A percentile compares a stretch with the other conserved stretches of the same genome.
Evolutionary conservation across 1,140 invertebrate genomes (phyloP).

Genomic region (Macrocentrus cingulum): DNA sequence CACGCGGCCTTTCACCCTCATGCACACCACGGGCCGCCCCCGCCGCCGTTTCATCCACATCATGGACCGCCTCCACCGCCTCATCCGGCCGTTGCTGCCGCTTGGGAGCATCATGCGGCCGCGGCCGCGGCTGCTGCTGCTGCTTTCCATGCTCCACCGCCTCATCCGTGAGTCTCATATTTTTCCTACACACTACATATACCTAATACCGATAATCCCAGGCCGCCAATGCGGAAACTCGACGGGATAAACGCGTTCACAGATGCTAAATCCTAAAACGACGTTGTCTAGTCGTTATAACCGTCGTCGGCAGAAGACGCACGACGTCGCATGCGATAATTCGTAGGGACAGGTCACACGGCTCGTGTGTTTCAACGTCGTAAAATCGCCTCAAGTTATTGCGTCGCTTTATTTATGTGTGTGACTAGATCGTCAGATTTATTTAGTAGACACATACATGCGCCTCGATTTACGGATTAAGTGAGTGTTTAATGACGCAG

Average conservation of each 20-base stretch:
- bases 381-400: constrained; percentile 33
- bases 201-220: too few relatives aligned
- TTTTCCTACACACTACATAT: too few relatives aligned
- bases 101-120: constrained; percentile 55
- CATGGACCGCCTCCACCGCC: constrained; percentile 43
- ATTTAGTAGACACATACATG: too few relatives aligned
- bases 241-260: constrained; percentile 15
- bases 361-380: constrained; percentile 19
- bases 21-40: constrained; percentile 46
- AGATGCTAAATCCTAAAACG: constrained; percentile 13
- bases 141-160: constrained; percentile 50
- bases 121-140: constrained; percentile 44
- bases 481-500: constrained; percentile 5
- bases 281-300: constrained; percentile 17
- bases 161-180: constrained; percentile 50
- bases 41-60: constrained; percentile 50
- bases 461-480: constrained; percentile 11
- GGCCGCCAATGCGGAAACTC: too few relatives aligned
- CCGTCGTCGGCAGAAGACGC: constrained; percentile 1
- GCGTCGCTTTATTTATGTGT: constrained; percentile 20
- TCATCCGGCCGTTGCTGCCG: constrained; percentile 40
- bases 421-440: constrained; percentile 27
- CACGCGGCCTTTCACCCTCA: constrained; percentile 55
- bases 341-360: constrained; percentile 16
- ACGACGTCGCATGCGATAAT: constrained; percentile 12